These are phyloP conservation scores for Pseudonaja textilis DNA, from an alignment of 2,113 vertebrate species.

Conservation along the genomic window DNA sequence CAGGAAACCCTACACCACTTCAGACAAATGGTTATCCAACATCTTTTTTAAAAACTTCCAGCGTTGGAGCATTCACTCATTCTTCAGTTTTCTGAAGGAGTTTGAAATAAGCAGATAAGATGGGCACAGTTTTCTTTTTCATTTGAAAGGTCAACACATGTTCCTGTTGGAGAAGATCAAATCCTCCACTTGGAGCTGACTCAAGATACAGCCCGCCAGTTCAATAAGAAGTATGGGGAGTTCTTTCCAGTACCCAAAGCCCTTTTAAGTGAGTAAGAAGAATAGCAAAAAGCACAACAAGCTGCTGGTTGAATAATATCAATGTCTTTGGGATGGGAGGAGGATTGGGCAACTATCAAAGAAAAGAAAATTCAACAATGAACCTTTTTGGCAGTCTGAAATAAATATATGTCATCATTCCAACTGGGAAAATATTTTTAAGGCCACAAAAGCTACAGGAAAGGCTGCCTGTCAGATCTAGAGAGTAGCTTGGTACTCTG, in stretches of 20 bases:
- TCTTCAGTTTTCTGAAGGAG: background rate
- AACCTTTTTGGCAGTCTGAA: constrained; percentile 26
- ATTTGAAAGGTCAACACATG: constrained; percentile 85
- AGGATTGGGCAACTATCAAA: background rate
- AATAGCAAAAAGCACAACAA: constrained; percentile 12
- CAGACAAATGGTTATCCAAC: too few species aligned
- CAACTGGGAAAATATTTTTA: background rate
- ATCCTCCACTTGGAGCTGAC: constrained; percentile 91
- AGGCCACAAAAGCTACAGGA: background rate
- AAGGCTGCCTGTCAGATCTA: background rate
- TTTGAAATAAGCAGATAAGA: background rate
- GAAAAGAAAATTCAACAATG: background rate
- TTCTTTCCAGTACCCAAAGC: constrained; percentile 85
- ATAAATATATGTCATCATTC: background rate
- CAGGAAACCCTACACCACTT: too few species aligned
- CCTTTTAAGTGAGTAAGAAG: constrained; percentile 79
- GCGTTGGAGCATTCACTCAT: background rate
- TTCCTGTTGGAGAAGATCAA: constrained; percentile 96
- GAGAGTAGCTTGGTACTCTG: background rate
- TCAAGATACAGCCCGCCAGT: constrained; percentile 86
- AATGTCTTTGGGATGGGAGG: background rate
- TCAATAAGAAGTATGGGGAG: constrained; percentile 87
- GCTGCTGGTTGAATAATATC: background rate
- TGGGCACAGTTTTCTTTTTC: background rate
- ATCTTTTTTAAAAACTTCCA: too few species aligned